These are phyloP conservation scores for Apaloderma vittatum DNA, from an alignment of 2,113 vertebrate species.

Conservation along the genomic window DNA sequence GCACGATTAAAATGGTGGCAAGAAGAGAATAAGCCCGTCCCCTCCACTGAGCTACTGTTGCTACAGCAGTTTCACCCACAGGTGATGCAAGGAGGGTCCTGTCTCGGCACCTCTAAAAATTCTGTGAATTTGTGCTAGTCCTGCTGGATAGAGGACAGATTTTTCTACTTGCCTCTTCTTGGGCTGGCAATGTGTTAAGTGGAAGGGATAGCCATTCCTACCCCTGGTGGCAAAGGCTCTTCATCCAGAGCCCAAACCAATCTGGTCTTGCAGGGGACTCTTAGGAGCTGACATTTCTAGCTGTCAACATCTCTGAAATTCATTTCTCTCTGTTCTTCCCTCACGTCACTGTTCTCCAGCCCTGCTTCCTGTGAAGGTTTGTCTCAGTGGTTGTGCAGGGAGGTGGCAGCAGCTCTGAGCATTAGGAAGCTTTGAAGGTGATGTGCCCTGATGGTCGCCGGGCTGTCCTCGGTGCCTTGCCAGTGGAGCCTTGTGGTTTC, in stretches of 20 bases:
- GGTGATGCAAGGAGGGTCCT: background rate
- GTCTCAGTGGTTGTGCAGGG: background rate
- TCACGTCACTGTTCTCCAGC: background rate
- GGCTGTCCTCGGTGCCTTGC: background rate
- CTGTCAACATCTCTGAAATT: background rate
- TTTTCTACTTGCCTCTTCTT: background rate
- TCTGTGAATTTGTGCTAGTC: background rate
- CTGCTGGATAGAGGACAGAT: background rate
- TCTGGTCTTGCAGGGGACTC: background rate
- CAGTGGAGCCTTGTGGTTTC: background rate
- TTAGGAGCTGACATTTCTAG: background rate
- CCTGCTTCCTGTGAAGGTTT: background rate
- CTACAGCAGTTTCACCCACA: background rate
- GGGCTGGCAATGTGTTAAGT: background rate
- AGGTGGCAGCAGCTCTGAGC: background rate
- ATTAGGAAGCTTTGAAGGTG: background rate
- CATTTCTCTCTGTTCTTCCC: background rate
- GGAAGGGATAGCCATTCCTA: background rate
- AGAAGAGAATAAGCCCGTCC: background rate
- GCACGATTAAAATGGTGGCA: background rate
- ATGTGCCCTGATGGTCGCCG: background rate
- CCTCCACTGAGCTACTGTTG: background rate
- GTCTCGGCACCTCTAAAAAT: background rate
- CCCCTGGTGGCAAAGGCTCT: background rate
- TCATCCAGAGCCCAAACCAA: background rate